phyloP scores from a whole-genome alignment of 2,113 vertebrate species.

The Gallinago media region DNA sequence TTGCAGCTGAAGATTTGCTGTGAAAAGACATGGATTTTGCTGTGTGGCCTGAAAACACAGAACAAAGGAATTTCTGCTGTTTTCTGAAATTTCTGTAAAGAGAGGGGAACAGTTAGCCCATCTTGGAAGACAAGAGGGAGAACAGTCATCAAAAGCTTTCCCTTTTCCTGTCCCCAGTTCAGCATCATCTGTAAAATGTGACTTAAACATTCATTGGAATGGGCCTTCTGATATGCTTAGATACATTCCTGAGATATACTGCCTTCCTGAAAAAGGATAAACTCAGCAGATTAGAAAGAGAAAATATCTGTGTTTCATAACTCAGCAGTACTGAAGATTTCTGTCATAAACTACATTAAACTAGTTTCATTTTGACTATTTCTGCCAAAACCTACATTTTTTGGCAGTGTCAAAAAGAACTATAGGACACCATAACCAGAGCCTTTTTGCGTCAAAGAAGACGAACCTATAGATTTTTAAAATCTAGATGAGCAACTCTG shows the following conservation, averaged over 20 bases:
- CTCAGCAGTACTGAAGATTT: not conserved
- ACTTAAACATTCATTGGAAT: not conserved
- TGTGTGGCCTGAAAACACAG: not conserved
- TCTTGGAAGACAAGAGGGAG: not conserved
- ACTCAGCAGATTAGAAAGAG: not conserved
- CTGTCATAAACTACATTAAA: not conserved
- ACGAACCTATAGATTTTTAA: not conserved
- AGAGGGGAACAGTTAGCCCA: fast-evolving
- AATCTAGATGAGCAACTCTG: not conserved
- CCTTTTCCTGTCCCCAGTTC: not conserved
- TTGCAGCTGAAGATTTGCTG: not conserved
- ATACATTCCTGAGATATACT: not conserved
- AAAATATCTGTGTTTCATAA: not conserved
- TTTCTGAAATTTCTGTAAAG: not conserved
- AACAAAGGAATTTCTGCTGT: not conserved
- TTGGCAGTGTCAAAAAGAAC: not conserved
- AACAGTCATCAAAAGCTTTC: not conserved
- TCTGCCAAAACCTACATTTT: not conserved
- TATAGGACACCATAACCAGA: not conserved
- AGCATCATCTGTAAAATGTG: not conserved
- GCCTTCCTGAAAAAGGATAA: not conserved
- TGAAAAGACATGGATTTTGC: not conserved
- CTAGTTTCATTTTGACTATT: not conserved
- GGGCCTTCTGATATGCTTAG: not conserved
- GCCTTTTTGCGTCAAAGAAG: not conserved